These are phyloP conservation scores for Chaetodon auriga DNA, from an alignment of 2,113 vertebrate species.

Conservation along the genomic window DNA sequence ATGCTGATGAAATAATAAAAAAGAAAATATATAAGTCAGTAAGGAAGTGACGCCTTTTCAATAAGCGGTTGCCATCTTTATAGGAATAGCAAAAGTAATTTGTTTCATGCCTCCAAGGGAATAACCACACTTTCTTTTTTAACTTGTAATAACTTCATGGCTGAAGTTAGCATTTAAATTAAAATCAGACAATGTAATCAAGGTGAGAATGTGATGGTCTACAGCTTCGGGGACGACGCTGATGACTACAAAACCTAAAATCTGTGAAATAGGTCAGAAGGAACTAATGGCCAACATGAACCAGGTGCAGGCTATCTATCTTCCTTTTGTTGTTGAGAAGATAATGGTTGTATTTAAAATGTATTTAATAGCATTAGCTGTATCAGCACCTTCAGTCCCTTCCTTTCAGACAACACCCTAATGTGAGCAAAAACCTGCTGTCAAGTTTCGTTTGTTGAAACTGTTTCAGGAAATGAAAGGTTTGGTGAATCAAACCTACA, in stretches of 20 bases:
- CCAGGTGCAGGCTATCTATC: not conserved
- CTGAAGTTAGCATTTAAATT: conserved; percentile 1
- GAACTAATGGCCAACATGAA: not conserved
- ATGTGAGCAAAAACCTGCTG: no score
- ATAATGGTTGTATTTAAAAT: not conserved
- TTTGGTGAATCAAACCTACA: no score
- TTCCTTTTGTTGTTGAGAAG: not conserved
- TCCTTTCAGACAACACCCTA: not conserved
- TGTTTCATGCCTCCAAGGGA: not conserved
- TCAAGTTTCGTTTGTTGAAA: no score
- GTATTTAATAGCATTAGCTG: not conserved
- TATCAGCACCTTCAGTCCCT: not conserved
- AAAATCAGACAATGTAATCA: not conserved
- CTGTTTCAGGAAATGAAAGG: no score
- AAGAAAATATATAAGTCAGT: conserved; percentile 78
- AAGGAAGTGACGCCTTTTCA: conserved; percentile 74
- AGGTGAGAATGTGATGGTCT: not conserved
- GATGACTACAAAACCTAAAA: not conserved
- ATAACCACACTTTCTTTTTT: not conserved
- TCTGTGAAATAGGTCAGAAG: not conserved
- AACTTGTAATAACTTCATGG: not conserved
- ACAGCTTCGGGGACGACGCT: not conserved
- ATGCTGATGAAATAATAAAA: conserved; percentile 84
- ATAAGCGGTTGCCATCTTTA: not conserved
- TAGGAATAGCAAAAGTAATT: not conserved